Evolutionary conservation across 2,888 invertebrate genomes (phyloP).

Genomic region (Syritta pipiens): DNA sequence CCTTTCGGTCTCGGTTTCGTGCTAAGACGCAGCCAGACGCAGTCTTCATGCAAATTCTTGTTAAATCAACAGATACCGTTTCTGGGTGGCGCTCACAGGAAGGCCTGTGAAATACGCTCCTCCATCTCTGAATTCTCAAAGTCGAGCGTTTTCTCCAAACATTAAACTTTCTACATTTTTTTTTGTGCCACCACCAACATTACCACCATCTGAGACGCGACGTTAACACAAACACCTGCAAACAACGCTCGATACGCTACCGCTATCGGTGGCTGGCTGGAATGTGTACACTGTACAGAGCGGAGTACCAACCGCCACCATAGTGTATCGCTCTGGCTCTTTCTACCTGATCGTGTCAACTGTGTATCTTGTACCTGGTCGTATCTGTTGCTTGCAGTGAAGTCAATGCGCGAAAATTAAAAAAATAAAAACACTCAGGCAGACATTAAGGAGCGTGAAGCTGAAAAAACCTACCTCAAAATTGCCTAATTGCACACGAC

Average conservation of each 20-base stretch:
- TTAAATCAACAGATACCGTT: constrained; percentile 35
- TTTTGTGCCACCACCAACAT: constrained; percentile 57
- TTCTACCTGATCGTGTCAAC: constrained; percentile 54
- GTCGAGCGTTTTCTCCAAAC: constrained; percentile 67
- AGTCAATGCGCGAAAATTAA: constrained; percentile 61
- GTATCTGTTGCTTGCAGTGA: constrained; percentile 37
- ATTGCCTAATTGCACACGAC: constrained; percentile 24
- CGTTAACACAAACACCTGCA: constrained; percentile 67
- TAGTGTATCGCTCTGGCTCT: constrained; percentile 36
- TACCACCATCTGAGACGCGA: constrained; percentile 56
- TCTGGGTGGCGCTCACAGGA: background rate
- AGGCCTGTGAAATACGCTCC: constrained; percentile 20
- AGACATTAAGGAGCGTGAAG: constrained; percentile 54
- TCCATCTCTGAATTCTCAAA: constrained; percentile 42
- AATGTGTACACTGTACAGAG: constrained; percentile 25
- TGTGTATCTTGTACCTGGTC: constrained; percentile 52
- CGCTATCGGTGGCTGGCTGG: constrained; percentile 18
- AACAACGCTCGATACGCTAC: constrained; percentile 40
- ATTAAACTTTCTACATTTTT: constrained; percentile 69
- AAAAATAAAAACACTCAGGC: no score
- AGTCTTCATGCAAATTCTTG: constrained; percentile 32
- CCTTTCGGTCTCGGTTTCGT: constrained; percentile 5
- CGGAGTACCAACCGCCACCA: no score
- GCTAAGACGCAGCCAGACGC: no score
- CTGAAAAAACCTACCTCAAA: no score